A percentile compares a stretch with the other conserved stretches of the same genome.
Conservation (phyloP, 2,113 vertebrate species). For the Cygnus buccinator region DNA sequence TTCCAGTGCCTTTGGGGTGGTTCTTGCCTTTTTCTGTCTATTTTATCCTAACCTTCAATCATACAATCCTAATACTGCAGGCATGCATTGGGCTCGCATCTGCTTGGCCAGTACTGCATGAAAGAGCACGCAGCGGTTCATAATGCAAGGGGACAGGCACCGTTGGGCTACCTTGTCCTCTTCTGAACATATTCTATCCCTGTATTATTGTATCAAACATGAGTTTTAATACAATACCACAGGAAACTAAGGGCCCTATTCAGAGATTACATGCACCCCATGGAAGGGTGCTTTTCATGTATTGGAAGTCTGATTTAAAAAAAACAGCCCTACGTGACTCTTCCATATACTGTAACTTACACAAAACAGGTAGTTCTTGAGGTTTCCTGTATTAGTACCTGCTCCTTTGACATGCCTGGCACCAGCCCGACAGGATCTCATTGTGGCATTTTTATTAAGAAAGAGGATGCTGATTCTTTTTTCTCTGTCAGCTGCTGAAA, state of each 20-base stretch:
- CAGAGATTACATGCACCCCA: conserved; percentile 44
- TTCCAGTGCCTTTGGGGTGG: neutral
- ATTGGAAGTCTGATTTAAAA: conserved; percentile 47
- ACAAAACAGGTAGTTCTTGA: conserved; percentile 46
- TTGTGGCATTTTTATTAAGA: conserved; percentile 57
- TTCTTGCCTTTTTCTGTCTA: neutral
- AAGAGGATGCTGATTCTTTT: conserved; percentile 51
- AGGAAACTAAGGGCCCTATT: conserved; percentile 50
- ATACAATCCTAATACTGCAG: neutral
- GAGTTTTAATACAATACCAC: conserved; percentile 9
- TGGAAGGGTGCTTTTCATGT: conserved; percentile 62
- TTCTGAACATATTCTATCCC: conserved; percentile 43
- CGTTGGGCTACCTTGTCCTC: conserved; percentile 4
- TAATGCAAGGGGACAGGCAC: neutral
- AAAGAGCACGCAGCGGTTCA: neutral
- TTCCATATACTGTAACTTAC: conserved; percentile 39
- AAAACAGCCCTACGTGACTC: conserved; percentile 48
- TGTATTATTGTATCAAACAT: conserved; percentile 25
- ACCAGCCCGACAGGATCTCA: conserved; percentile 51
- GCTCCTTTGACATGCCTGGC: conserved; percentile 58
- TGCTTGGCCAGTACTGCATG: neutral
- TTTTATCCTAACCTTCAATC: neutral
- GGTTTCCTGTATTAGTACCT: conserved; percentile 40
- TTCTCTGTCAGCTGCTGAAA: conserved; percentile 63
- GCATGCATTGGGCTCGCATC: neutral